Base-by-base conservation (phyloP, 1,140 invertebrate species). In the Heliconius hermathena region DNA sequence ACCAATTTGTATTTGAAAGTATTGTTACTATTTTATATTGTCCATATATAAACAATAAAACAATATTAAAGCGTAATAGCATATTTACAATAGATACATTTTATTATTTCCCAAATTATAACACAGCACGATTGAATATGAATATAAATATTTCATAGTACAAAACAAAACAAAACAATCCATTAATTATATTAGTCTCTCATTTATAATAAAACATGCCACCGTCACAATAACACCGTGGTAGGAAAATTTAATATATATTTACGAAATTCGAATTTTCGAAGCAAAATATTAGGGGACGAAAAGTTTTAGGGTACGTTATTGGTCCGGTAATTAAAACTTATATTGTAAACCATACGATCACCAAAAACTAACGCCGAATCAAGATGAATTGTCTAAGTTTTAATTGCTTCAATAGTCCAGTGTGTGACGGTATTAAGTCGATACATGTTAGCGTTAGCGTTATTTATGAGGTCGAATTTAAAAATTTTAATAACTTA, bases 381-480 rank as follows among this genome's bases (percentile, higher is more conserved):
- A 80, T 80, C 79, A 74, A 80, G 79, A 80, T 76, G 79, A 80
- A 80, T 76, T 74, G 74, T 22, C 74, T 41, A 80, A 80, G 79
- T 80, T 80, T 80, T 80, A 80, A 80, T 80, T 80, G 79, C 71
- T 80, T 76, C 73, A 74, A 3, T n/a, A 13, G 71, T 22, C 71
- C 71, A 38, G 71, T 38, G 60, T 29, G 22, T 66, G 26, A 66
- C 26, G n/a, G 13, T 13, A 66, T 26, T 66, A 66, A 29, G 3
- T 66, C 60, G 26, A 29, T 66, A 66, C 57, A 66, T 8, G 41
- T 33, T 33, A 33, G 57, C 57, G 20, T 66, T 60, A 26, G 54
- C 18, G 18, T 57, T 57, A 22, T 57, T 57, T 57, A 18, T 57
- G 6, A 57, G 18, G 8, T n/a, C 18, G 18, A 3, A 20, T 57